Conservation (phyloP, 2,113 vertebrate species). For the Halichoeres trimaculatus region DNA sequence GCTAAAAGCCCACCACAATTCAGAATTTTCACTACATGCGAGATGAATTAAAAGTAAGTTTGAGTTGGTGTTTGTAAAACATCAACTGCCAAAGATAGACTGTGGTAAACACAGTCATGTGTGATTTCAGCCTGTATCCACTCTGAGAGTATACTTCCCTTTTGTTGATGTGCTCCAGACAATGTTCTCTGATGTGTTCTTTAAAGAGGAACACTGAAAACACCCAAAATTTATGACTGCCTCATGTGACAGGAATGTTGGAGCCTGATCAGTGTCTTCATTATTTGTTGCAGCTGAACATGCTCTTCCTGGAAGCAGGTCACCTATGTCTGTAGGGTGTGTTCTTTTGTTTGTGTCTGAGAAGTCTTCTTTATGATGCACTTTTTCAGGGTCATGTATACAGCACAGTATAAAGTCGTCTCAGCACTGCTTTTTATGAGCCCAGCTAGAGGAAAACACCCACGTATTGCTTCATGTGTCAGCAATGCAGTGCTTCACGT, state of each 20-base stretch:
- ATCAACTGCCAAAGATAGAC: too few relatives aligned
- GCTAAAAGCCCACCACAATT: too few relatives aligned
- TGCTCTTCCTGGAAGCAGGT: slow-evolving; percentile 1
- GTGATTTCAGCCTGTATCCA: not conserved
- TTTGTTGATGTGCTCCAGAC: not conserved
- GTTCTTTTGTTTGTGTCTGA: slow-evolving; percentile 5
- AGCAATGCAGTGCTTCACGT: slow-evolving; percentile 27
- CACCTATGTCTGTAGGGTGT: not conserved
- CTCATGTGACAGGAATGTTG: slow-evolving; percentile 33
- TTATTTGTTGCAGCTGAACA: not conserved
- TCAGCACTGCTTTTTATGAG: slow-evolving; percentile 40
- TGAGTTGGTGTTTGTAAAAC: too few relatives aligned
- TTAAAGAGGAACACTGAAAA: slow-evolving; percentile 23
- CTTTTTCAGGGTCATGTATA: slow-evolving; percentile 20
- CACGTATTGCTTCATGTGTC: slow-evolving; percentile 41
- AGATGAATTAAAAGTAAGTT: too few relatives aligned
- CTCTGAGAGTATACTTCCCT: not conserved
- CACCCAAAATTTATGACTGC: not conserved
- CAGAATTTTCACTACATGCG: too few relatives aligned
- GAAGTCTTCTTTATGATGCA: slow-evolving; percentile 5
- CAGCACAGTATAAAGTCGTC: not conserved
- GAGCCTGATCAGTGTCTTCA: slow-evolving; percentile 24
- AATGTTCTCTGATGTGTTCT: slow-evolving; percentile 1
- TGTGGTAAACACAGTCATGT: not conserved
- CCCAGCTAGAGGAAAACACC: slow-evolving; percentile 32